These are phyloP conservation scores for Acestrorhynchus altus DNA, from an alignment of 2,797 vertebrate species.

Conservation along the genomic window DNA sequence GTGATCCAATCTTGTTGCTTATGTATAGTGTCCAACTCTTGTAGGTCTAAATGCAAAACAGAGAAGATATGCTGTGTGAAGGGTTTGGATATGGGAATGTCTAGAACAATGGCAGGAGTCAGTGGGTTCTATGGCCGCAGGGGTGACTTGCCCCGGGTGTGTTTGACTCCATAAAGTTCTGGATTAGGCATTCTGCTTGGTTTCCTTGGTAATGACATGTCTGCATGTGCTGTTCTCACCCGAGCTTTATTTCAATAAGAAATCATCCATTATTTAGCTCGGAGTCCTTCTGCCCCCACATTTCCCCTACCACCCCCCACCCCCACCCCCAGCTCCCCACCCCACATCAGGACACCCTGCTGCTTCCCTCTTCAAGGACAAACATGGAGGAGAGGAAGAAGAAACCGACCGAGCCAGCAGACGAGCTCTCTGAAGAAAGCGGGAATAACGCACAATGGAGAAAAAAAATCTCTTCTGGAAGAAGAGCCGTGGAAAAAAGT, in stretches of 20 bases:
- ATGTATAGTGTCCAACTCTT: background rate
- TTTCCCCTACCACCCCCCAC: slow-evolving; percentile 1
- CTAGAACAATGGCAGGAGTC: slow-evolving; percentile 20
- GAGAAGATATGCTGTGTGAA: background rate
- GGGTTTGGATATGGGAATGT: background rate
- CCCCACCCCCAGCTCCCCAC: slow-evolving; percentile 30
- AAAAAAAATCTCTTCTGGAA: slow-evolving; percentile 44
- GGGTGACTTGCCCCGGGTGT: slow-evolving; percentile 18
- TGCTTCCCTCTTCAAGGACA: slow-evolving; percentile 81
- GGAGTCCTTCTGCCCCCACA: slow-evolving; percentile 70
- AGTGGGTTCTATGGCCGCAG: slow-evolving; percentile 10
- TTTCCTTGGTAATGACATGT: slow-evolving; percentile 71
- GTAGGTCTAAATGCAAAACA: background rate
- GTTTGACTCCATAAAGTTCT: slow-evolving; percentile 50
- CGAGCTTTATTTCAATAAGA: slow-evolving; percentile 76
- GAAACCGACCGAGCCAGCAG: slow-evolving; percentile 56
- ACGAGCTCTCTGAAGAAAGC: slow-evolving; percentile 53
- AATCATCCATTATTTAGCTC: slow-evolving; percentile 82
- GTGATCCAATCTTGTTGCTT: no score
- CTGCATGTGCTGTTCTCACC: slow-evolving; percentile 62
- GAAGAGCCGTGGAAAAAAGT: slow-evolving; percentile 56
- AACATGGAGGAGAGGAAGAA: slow-evolving; percentile 71
- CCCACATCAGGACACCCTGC: slow-evolving; percentile 73
- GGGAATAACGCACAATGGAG: slow-evolving; percentile 37
- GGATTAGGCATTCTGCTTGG: slow-evolving; percentile 62